phyloP scores from a whole-genome alignment of 2,888 invertebrate genomes.

The Ametastegia equiseti region DNA sequence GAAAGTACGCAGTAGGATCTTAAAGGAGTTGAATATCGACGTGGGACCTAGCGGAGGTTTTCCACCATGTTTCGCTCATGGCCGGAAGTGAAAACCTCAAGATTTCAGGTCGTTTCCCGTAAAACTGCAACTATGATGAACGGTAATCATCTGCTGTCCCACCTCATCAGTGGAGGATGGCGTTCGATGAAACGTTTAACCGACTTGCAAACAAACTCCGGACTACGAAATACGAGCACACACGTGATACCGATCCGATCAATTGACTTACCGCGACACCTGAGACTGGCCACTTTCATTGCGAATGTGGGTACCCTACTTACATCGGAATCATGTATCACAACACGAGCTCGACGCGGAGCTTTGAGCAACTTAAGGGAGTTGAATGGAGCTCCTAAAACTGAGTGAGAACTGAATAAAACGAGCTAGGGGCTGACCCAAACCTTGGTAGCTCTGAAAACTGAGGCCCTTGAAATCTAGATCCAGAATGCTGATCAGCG shows the following conservation, averaged over 20 bases:
- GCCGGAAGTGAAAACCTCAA: neutral
- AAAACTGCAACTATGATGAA: too few species aligned
- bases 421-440: neutral
- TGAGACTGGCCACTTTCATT: neutral
- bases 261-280: neutral
- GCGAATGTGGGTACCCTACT: neutral
- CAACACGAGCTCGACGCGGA: neutral
- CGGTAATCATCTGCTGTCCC: neutral
- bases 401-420: too few species aligned
- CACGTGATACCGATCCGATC: slow-evolving; percentile 18
- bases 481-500: neutral
- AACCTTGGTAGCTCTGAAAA: neutral
- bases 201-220: neutral
- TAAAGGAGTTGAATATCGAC: neutral
- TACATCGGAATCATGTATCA: neutral
- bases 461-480: neutral
- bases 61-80: neutral
- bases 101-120: neutral
- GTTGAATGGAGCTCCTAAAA: neutral
- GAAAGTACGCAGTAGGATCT: neutral
- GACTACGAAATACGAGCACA: neutral
- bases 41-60: neutral
- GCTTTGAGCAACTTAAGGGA: neutral
- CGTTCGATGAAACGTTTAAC: slow-evolving; percentile 5
- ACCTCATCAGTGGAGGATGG: neutral